Base-by-base conservation (phyloP, 64 coral and sea anemone genomes). In the Pocillopora verrucosa region DNA sequence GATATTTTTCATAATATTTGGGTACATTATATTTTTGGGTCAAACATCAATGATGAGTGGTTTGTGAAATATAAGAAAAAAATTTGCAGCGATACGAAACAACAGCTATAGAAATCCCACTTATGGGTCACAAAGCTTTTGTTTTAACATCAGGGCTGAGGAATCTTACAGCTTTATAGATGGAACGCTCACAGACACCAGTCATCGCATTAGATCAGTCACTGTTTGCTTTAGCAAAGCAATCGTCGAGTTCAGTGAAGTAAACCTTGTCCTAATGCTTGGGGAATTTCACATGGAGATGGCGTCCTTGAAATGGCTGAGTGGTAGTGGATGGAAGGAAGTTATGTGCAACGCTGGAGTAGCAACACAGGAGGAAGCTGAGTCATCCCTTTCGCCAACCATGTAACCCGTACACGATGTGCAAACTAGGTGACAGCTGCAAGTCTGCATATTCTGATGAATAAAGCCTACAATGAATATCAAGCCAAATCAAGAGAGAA, bases 221-320 rank as follows among this genome's bases (percentile, higher is more conserved):
- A 20, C 76, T 87, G 51, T 76, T 22, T 87, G 86, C 86, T 25
- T 87, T 87, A 56, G 86, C 86, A 74, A 87, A 87, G 86, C 86
- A 76, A 11, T 87, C 60, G 45, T 72, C 60, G 86, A 87, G 61
- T 87, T 87, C 51, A 30, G 41, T 87, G 72, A 87, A 87, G 70
- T 75, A 58, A 75, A 75, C 34, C 76, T 87, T 60, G 87, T 89
- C 38, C 10, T 77, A 37, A 89, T 89, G 87, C 87, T 86, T 34
- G 80, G 89, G 24, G 89, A 59, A 37, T 58, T 91, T 11, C 80
- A 91, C n/a, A 88, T 63, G 34, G 91, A 93, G 30, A 69, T 88
- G 41, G 91, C 85, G 75, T 76, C 86, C 58, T 74, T 88, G 64
- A 86, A 86, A 57, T 91, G 89, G 80, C 14, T 91, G 26, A 56